Base-by-base conservation (phyloP, 2,888 invertebrate species). In the Noctua fimbriata region DNA sequence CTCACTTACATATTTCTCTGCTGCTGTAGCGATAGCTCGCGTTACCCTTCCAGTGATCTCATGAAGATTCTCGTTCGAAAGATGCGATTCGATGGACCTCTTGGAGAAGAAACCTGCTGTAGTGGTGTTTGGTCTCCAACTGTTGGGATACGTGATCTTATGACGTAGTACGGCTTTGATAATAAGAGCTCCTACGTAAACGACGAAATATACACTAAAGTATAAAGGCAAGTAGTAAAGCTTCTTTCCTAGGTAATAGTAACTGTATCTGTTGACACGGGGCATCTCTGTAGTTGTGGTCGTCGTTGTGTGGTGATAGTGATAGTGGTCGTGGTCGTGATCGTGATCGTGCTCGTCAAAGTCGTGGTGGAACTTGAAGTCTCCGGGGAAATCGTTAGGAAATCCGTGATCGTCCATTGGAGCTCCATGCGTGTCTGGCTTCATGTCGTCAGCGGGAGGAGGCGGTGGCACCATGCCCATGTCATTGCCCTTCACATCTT, bases 191-290 rank as follows among this genome's bases (percentile, higher is more conserved):
- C 97, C 98, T 0, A 98, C 98, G 90, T 98, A 98, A 79, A 98
- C 94, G 73, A 97, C 97, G 87, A 98, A 97, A 88, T 98, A 98
- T 24, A 98, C 97, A 91, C 98, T 98, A 92, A 98, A 98, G 93
- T 98, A 98, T 69, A 98, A 93, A 0, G 98, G 98, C 83, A 98
- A 95, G 91, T 98, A 98, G 97, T 98, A 98, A 58, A 98, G 94
- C 90, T 98, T 98, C 88, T 98, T 97, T 5, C 98, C 98, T 82
- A 98, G 96, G 90, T 98, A 98, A 90, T 98, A 98, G 92, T 98
- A 98, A 92, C 98, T 98, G 95, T 98, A 98, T 92, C 95, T 97
- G 90, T 97, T 97, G 16, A 97, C 97, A 92, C 97, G 96, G 87
- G 97, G 97, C 90, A 95, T 97, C 92, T 97, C 97, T 1, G 96